Base-by-base conservation (phyloP, 2,888 invertebrate genomes). In the Drosophila lacicola region DNA sequence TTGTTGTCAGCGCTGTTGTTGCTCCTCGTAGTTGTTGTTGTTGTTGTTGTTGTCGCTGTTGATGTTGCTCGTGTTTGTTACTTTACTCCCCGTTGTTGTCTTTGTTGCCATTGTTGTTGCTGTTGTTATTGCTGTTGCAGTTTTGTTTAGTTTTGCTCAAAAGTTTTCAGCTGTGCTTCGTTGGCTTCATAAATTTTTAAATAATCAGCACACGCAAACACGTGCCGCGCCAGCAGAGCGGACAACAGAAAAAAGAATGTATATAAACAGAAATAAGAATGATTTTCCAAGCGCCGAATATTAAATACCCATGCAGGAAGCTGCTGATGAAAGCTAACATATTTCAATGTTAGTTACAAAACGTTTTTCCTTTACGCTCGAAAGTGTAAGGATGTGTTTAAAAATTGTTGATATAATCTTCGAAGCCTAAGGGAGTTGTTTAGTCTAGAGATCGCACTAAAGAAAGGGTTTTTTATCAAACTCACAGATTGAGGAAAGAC, bases 181-280 rank as follows among this genome's bases (percentile, higher is more conserved):
- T 74, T 85, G 88, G 79, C 85, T 85, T 78, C 85, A 85, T 85
- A 85, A 89, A 85, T 85, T 89, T 85, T 85, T 85, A 85, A 84
- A 89, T 85, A 88, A 89, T 89, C 85, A 89, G 85, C 88, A 69
- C 85, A 87, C 87, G 84, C 89, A 80, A 64, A 63, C 84, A 80
- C 89, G 84, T 80, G 78, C 87, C 60, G 37, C 54, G 41, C 57
- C 41, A 47, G 21, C 51, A 65, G 33, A 46, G 17, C 13, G 39
- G 34, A 4, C 9, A 50, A n/a, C 2, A n/a, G 4, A 13, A 14
- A 9, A 46, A 9, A 14, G 14, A 14, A 3, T 29, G n/a, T 44
- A 37, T 25, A 51, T 25, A 51, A 51, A 51, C 50, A 37, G 37
- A 51, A 51, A 37, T 37, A 51, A 51, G 37, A 51, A 21, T 37